Evolutionary conservation across 2,888 invertebrate genomes (phyloP).

Genomic region (Rhagonycha fulva): DNA sequence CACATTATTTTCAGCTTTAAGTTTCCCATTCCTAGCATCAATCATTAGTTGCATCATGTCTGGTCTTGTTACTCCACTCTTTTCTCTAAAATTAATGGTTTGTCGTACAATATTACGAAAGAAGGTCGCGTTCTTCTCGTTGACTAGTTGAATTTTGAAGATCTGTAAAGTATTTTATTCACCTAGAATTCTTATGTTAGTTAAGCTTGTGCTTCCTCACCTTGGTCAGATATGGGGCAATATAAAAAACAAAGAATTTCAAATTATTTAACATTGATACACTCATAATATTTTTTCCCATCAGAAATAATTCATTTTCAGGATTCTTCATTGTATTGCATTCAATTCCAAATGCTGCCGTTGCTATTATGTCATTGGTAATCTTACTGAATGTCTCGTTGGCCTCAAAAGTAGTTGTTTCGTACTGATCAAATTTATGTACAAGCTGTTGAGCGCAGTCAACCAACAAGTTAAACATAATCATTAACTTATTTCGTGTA

Average conservation of each 20-base stretch:
- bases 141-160: background rate
- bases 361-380: constrained; percentile 56
- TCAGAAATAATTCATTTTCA: constrained; percentile 44
- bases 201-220: too few species aligned
- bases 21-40: too few species aligned
- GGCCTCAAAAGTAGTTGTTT: background rate
- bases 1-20: too few species aligned
- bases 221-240: background rate
- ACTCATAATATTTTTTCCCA: background rate
- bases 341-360: constrained; percentile 55
- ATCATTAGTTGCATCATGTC: too few species aligned
- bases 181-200: too few species aligned
- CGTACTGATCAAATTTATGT: constrained; percentile 14
- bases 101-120: too few species aligned
- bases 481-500: constrained; percentile 35
- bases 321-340: constrained; percentile 56
- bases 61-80: too few species aligned
- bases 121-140: background rate
- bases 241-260: background rate
- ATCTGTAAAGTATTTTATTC: too few species aligned
- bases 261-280: background rate
- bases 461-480: constrained; percentile 30
- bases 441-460: constrained; percentile 30
- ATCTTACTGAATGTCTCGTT: constrained; percentile 38
- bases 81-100: too few species aligned